Percentiles rank a stretch among this genome's conserved stretches.
phyloP scores from a whole-genome alignment of 92 coral and sea anemone genomes.

The Palythoa heliodiscus region DNA sequence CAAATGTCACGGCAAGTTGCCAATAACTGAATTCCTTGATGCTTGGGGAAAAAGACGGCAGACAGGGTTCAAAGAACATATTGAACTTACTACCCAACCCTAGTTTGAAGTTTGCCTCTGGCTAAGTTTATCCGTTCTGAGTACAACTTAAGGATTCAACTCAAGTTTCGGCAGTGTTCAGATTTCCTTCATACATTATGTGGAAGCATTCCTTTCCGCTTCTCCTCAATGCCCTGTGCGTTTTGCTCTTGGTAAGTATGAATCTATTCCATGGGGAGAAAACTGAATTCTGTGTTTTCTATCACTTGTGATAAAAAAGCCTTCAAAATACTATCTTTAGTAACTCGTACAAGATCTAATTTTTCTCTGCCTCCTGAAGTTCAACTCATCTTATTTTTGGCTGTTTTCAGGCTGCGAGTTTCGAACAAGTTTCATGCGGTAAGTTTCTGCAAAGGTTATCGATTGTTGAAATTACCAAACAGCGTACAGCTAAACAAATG shows the following conservation, averaged over 20 bases:
- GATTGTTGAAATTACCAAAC: background rate
- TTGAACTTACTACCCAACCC: background rate
- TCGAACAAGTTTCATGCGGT: conserved; percentile 22
- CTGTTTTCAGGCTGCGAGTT: conserved; percentile 18
- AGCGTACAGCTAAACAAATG: background rate
- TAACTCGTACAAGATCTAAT: background rate
- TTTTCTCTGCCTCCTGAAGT: background rate
- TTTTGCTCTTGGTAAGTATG: conserved; percentile 15
- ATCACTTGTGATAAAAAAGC: background rate
- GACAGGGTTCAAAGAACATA: conserved; percentile 25
- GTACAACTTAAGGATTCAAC: background rate
- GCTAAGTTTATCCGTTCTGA: conserved; percentile 13
- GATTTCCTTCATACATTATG: conserved; percentile 10
- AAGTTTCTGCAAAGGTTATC: conserved; percentile 12
- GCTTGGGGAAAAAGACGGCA: background rate
- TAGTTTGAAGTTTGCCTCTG: conserved; percentile 26
- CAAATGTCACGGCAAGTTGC: conserved; percentile 43
- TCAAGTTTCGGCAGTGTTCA: conserved; percentile 15
- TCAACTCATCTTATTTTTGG: background rate
- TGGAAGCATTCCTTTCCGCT: background rate
- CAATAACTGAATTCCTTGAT: conserved; percentile 29
- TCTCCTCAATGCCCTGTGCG: background rate
- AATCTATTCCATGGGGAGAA: background rate
- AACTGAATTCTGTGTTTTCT: background rate
- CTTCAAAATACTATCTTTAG: background rate